These are phyloP conservation scores for Malthinus flaveolus DNA, from an alignment of 2,888 invertebrate species.

Conservation along the genomic window DNA sequence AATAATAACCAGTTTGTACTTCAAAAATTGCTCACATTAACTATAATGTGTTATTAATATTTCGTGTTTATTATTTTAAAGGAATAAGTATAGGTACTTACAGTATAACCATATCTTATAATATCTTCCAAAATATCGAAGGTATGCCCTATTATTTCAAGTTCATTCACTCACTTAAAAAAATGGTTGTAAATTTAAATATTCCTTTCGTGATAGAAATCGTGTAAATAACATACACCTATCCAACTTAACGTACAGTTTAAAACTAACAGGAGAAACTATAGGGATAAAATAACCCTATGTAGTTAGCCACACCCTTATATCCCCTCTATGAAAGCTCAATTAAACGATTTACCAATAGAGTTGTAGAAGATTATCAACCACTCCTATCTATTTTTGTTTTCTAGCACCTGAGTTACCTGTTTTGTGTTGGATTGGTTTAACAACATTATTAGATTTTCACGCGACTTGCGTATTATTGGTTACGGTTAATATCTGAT, in stretches of 20 bases:
- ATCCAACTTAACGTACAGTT: slow-evolving; percentile 40
- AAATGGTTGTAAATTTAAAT: neutral
- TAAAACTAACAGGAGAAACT: slow-evolving; percentile 41
- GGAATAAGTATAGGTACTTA: slow-evolving; percentile 43
- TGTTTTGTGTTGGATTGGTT: slow-evolving; percentile 39
- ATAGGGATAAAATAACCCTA: slow-evolving; percentile 32
- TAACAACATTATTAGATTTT: slow-evolving; percentile 15
- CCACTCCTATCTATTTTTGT: slow-evolving; percentile 41
- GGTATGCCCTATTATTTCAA: slow-evolving; percentile 1
- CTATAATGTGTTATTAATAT: too few species aligned
- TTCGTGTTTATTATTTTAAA: neutral
- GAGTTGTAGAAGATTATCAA: slow-evolving; percentile 23
- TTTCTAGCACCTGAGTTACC: slow-evolving; percentile 48
- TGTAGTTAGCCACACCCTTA: slow-evolving; percentile 43
- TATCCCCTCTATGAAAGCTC: slow-evolving; percentile 39
- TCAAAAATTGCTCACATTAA: too few species aligned
- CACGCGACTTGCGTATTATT: neutral
- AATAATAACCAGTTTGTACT: too few species aligned
- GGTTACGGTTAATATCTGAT: neutral
- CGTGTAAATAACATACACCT: slow-evolving; percentile 33
- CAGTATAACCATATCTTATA: slow-evolving; percentile 55
- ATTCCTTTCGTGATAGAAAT: neutral
- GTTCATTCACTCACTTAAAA: slow-evolving; percentile 10
- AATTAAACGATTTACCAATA: slow-evolving; percentile 40
- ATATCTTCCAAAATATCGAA: slow-evolving; percentile 16